Conservation (phyloP, 23 tunicate genomes). For the Ciona savignyi region DNA sequence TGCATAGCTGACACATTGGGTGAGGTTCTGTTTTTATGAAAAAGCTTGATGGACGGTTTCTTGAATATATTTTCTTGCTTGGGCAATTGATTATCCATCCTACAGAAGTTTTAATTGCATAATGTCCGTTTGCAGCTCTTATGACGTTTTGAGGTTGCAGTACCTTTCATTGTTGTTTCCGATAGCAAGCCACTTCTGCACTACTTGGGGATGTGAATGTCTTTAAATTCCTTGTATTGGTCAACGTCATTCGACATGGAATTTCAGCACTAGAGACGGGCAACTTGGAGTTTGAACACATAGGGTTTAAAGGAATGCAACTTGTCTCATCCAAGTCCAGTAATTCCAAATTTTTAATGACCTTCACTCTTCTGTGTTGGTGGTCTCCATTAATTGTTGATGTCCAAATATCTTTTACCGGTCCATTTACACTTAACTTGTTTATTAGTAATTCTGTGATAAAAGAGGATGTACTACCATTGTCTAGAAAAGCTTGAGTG, state of each 20-base stretch:
- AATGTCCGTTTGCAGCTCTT: conserved; percentile 9
- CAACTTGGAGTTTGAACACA: neutral
- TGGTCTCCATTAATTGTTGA: conserved; percentile 6
- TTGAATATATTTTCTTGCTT: neutral
- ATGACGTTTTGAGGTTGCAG: too few relatives aligned
- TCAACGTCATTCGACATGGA: conserved; percentile 20
- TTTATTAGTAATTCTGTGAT: conserved; percentile 2
- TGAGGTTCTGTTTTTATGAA: conserved; percentile 15
- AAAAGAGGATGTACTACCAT: conserved; percentile 17
- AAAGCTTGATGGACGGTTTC: conserved; percentile 2
- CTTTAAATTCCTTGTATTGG: conserved; percentile 10
- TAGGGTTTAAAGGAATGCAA: too few relatives aligned
- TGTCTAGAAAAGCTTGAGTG: conserved; percentile 16
- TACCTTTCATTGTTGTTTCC: too few relatives aligned
- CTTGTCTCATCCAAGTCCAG: conserved; percentile 13
- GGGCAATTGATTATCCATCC: conserved; percentile 38
- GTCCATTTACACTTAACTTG: neutral
- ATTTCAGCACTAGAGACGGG: conserved; percentile 12
- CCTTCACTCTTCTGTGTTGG: conserved; percentile 6
- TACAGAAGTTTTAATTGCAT: conserved; percentile 30
- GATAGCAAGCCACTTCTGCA: too few relatives aligned
- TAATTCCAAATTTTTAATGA: conserved; percentile 6
- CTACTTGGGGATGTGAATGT: too few relatives aligned
- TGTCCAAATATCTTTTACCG: conserved; percentile 10
- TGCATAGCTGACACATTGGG: conserved; percentile 19